Base-by-base conservation (phyloP, 2,113 vertebrate species). In the Nestor notabilis region DNA sequence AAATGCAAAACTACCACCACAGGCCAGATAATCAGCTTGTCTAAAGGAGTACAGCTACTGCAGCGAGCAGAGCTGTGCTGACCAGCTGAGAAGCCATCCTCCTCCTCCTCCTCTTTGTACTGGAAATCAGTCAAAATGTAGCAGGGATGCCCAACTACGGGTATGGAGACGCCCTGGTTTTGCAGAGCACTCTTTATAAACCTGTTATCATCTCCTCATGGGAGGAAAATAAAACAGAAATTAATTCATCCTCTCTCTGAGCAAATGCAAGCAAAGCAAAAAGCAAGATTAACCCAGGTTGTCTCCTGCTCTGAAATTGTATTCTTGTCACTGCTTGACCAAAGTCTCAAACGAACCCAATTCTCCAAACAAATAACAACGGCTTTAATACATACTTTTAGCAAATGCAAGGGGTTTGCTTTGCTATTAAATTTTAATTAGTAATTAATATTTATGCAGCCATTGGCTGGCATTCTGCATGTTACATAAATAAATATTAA, bases 401-500 rank as follows among this genome's bases (percentile, higher is more conserved):
- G 52, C 74, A 95, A 97, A 96, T 84, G 56, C 58, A 85, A 63
- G 18, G 81, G 44, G 4, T 92, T 94, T 94, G 58, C 80, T 85
- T 95, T 77, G 86, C n/a, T 77, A 97, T 98, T 95, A 98, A 98
- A 94, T 49, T 98, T 97, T 98, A 97, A 98, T 97, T 96, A 95
- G 77, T 79, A 96, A 97, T 98, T 97, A 98, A 98, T 98, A 98
- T 98, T 98, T 95, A 98, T 96, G 82, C 97, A 96, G 94, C 93
- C 74, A 93, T 89, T 91, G 93, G 91, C 92, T 81, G 94, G 46
- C 74, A 69, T 92, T 96, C 90, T 83, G 63, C 29, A 88, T 90
- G 87, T 91, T 97, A 96, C 91, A 97, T 98, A 98, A 98, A 98
- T 98, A 98, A 98, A 98, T 98, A 98, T 98, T 98, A 97, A 97